Evolutionary conservation across 2,797 vertebrate genomes (phyloP).

Genomic region (Saxicola maurus): DNA sequence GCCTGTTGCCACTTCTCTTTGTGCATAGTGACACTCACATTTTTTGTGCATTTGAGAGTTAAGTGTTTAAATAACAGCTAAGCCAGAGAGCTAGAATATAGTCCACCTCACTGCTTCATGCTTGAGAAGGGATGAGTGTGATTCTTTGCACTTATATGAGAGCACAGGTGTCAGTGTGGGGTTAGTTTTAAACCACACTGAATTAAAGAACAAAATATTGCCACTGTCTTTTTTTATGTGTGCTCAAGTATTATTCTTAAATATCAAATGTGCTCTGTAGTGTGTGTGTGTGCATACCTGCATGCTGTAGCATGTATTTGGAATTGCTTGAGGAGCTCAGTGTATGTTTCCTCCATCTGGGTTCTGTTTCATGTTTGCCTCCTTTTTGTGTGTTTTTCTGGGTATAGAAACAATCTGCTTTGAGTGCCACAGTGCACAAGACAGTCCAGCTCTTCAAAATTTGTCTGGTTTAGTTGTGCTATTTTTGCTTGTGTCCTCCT

Average conservation of each 20-base stretch:
- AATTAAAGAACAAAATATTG: background rate
- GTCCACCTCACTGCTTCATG: background rate
- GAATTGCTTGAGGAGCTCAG: background rate
- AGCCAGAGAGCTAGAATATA: background rate
- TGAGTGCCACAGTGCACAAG: background rate
- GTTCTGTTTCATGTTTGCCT: background rate
- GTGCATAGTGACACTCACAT: background rate
- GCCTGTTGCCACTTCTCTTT: background rate
- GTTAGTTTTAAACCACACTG: background rate
- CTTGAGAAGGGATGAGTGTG: background rate
- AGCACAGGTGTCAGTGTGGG: background rate
- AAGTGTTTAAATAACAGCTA: background rate
- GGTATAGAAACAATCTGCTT: background rate
- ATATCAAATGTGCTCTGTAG: background rate
- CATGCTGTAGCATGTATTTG: background rate
- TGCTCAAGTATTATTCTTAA: background rate
- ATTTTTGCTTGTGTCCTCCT: background rate
- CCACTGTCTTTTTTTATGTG: background rate
- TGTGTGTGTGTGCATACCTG: accelerated
- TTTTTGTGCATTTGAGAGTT: background rate
- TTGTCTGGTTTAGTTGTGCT: background rate
- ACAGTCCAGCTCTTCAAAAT: background rate
- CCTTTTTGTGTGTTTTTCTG: background rate
- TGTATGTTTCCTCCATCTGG: background rate
- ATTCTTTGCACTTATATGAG: background rate